A percentile compares a stretch with the other conserved stretches of the same genome.
Conservation (phyloP, 1,140 invertebrate genomes). For the Zaprionus camerounensis region DNA sequence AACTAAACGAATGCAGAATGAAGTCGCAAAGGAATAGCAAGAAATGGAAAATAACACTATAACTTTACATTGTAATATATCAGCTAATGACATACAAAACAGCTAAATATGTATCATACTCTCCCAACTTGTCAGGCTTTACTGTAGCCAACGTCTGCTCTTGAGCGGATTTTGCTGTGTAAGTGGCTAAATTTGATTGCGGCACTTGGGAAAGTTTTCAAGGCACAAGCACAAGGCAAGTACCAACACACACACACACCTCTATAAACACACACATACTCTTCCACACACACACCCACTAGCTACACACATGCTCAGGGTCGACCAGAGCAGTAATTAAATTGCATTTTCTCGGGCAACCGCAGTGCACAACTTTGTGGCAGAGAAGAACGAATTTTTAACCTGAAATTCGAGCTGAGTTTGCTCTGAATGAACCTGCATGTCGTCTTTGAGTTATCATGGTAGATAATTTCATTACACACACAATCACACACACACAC, state of each 20-base stretch:
- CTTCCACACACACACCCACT: not conserved
- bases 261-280: not conserved
- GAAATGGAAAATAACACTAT: too few species aligned
- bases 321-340: conserved; percentile 70
- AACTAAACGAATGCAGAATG: too few species aligned
- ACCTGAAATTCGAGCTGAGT: conserved; percentile 33
- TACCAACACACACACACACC: conserved; percentile 19
- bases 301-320: not conserved
- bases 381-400: conserved; percentile 72
- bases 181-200: conserved; percentile 37
- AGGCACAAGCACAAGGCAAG: not conserved
- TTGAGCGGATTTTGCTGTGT: not conserved
- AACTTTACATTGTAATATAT: too few species aligned
- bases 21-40: too few species aligned
- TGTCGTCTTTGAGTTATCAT: conserved; percentile 44
- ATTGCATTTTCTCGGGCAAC: conserved; percentile 53
- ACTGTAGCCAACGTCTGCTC: conserved; percentile 12
- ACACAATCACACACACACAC: conserved; percentile 28
- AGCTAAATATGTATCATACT: too few species aligned
- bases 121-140: not conserved
- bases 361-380: conserved; percentile 26
- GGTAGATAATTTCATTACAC: conserved; percentile 50
- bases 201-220: not conserved
- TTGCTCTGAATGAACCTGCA: conserved; percentile 4
- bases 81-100: too few species aligned